Percentiles rank a stretch among this genome's conserved stretches.
phyloP scores from a whole-genome alignment of 2,113 vertebrate species.

The Myotis yumanensis region DNA sequence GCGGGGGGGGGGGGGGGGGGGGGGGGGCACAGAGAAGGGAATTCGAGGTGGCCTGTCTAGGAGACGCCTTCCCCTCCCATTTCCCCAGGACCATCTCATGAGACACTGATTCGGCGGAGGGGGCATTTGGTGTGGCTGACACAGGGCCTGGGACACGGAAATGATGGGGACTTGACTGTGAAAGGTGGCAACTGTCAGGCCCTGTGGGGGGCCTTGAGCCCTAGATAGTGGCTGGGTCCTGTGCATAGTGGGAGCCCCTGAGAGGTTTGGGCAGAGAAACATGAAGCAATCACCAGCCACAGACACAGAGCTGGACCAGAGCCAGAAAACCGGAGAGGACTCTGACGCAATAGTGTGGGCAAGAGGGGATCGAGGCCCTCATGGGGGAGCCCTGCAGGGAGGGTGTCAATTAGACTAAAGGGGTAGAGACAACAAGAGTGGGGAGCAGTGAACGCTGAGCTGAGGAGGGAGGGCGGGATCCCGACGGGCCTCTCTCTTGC shows the following conservation, averaged over 20 bases:
- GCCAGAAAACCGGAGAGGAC: not conserved
- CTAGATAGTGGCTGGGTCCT: not conserved
- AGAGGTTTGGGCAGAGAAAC: not conserved
- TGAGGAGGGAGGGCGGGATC: not conserved
- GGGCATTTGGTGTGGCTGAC: not conserved
- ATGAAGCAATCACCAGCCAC: not conserved
- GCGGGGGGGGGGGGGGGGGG: fast-evolving
- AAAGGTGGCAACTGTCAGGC: not conserved
- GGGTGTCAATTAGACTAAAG: fast-evolving
- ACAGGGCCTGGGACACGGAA: not conserved
- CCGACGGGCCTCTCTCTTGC: not conserved
- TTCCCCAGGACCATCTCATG: not conserved
- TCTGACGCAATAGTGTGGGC: not conserved
- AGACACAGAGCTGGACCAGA: not conserved
- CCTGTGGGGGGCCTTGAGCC: not conserved
- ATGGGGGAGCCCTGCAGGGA: fast-evolving
- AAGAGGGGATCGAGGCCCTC: not conserved
- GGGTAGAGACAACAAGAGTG: not conserved
- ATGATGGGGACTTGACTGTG: not conserved
- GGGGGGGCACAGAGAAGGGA: not conserved
- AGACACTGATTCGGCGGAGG: not conserved
- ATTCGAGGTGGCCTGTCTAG: not conserved
- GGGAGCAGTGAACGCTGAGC: not conserved
- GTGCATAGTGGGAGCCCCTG: not conserved
- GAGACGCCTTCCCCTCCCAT: not conserved